phyloP scores from a whole-genome alignment of 2,888 invertebrate species.

The Stegophylla sp. region DNA sequence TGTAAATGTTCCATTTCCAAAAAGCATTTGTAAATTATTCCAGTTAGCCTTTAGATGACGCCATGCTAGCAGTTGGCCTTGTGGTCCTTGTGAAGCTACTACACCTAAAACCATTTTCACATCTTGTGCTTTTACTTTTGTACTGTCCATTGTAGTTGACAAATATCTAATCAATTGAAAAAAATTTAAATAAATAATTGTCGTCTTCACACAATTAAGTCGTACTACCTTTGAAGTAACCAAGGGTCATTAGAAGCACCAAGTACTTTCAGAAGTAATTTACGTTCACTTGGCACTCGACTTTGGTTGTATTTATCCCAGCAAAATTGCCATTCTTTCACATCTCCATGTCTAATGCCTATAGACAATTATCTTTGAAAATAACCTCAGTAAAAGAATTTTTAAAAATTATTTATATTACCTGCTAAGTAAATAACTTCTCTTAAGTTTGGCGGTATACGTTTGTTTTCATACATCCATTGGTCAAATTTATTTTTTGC shows the following conservation, averaged over 20 bases:
- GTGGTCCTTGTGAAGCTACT: slow-evolving; percentile 74
- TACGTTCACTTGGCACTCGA: slow-evolving; percentile 74
- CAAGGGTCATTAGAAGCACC: slow-evolving; percentile 79
- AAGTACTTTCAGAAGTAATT: slow-evolving; percentile 74
- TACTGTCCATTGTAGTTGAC: slow-evolving; percentile 74
- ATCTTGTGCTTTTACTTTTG: slow-evolving; percentile 74
- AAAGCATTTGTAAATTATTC: slow-evolving; percentile 71
- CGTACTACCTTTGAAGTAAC: slow-evolving; percentile 75
- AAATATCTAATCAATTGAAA: slow-evolving; percentile 70
- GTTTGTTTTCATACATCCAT: slow-evolving; percentile 74
- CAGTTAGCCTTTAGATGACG: slow-evolving; percentile 76
- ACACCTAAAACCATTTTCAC: slow-evolving; percentile 75
- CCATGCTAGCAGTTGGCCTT: slow-evolving; percentile 77
- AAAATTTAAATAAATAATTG: not conserved
- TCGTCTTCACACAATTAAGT: slow-evolving; percentile 7
- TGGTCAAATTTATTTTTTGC: slow-evolving; percentile 75
- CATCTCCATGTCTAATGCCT: slow-evolving; percentile 76
- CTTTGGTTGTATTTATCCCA: slow-evolving; percentile 76
- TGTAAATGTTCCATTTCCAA: slow-evolving; percentile 72
- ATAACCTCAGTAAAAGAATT: not conserved
- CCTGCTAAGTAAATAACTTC: slow-evolving; percentile 73
- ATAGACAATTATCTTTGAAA: slow-evolving; percentile 64
- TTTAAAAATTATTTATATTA: slow-evolving; percentile 57
- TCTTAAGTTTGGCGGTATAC: slow-evolving; percentile 77
- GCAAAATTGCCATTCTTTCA: slow-evolving; percentile 78